These are phyloP conservation scores for Sericinus montela DNA, from an alignment of 2,888 invertebrate species.

Conservation along the genomic window DNA sequence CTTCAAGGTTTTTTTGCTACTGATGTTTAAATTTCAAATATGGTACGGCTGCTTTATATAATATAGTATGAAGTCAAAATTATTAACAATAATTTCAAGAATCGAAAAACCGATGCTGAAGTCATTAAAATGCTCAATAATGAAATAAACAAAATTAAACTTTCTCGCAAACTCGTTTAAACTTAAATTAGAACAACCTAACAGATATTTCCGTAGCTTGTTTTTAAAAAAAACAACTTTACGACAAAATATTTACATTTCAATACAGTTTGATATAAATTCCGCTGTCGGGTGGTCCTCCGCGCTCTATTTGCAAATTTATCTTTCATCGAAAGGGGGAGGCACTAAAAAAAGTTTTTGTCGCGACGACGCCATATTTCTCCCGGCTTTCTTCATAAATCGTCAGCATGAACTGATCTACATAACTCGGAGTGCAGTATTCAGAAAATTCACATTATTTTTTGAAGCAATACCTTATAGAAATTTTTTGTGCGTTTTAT, in stretches of 20 bases:
- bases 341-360: slow-evolving; percentile 66
- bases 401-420: slow-evolving; percentile 63
- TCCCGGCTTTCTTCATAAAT: slow-evolving; percentile 69
- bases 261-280: slow-evolving; percentile 44
- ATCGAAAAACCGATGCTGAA: no score
- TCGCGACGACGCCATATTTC: slow-evolving; percentile 63
- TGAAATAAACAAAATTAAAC: no score
- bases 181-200: background rate
- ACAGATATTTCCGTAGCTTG: slow-evolving; percentile 10
- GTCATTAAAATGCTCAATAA: no score
- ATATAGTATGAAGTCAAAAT: no score
- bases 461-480: slow-evolving; percentile 22
- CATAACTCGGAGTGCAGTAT: slow-evolving; percentile 45
- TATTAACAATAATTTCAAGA: no score
- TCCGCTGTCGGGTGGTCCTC: slow-evolving; percentile 46
- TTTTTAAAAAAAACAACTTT: slow-evolving; percentile 36
- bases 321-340: slow-evolving; percentile 59
- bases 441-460: slow-evolving; percentile 28
- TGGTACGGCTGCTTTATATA: no score
- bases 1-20: no score
- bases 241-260: slow-evolving; percentile 56
- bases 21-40: no score
- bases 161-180: background rate
- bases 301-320: slow-evolving; percentile 60
- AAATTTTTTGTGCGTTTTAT: slow-evolving; percentile 21